Evolutionary conservation across 2,797 vertebrate genomes (phyloP).

Genomic region (Microtus agrestis): DNA sequence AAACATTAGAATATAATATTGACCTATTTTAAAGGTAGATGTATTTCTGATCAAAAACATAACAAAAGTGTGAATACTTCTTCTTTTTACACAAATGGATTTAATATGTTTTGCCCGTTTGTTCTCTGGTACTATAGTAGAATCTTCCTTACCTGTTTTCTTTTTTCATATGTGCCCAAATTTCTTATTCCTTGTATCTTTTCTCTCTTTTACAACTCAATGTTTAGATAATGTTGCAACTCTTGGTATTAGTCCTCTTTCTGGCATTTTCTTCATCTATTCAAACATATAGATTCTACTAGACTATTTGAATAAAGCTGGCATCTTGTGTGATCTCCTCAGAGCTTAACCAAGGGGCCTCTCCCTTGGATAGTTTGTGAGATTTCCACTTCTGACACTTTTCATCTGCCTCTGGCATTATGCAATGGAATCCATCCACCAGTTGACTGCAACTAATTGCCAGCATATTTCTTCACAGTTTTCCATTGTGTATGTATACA

Average conservation of each 20-base stretch:
- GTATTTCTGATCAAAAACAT: background rate
- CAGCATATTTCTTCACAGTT: background rate
- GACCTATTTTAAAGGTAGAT: constrained; percentile 32
- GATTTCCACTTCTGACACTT: background rate
- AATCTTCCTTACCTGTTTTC: background rate
- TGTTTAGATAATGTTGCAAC: background rate
- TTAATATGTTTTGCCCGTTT: background rate
- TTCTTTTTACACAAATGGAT: background rate
- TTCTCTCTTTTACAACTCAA: background rate
- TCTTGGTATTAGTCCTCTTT: background rate
- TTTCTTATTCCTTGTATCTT: background rate
- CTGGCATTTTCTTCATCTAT: background rate
- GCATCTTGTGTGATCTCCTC: background rate
- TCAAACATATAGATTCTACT: background rate
- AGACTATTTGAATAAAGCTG: background rate
- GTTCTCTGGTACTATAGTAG: background rate
- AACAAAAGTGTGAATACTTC: constrained; percentile 6
- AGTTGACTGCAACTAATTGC: background rate
- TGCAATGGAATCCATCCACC: background rate
- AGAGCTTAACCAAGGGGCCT: background rate
- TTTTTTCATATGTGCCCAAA: background rate
- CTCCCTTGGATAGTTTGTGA: background rate
- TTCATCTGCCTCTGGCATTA: background rate
- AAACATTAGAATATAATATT: constrained; percentile 58
- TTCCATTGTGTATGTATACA: background rate